A percentile compares a stretch with the other conserved stretches of the same genome.
Evolutionary conservation across 2,113 vertebrate genomes (phyloP).

Genomic region (Pterophyllum scalare): DNA sequence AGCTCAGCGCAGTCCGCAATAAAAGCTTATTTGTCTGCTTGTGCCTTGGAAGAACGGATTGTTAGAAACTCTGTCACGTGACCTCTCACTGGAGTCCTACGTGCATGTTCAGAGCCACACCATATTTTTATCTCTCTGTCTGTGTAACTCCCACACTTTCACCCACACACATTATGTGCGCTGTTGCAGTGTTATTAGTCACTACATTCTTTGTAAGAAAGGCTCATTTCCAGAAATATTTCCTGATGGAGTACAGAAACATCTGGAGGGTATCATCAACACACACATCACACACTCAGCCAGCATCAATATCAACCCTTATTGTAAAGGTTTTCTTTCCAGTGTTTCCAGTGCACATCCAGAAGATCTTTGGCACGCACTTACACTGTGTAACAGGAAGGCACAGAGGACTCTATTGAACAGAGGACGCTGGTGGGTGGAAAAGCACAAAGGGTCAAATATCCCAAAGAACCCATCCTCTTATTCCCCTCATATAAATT

Average conservation of each 20-base stretch:
- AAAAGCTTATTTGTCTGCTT: background rate
- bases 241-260: conserved; percentile 10
- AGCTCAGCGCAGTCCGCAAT: background rate
- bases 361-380: background rate
- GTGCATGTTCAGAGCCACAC: background rate
- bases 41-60: background rate
- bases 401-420: conserved; percentile 7
- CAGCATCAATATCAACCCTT: background rate
- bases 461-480: background rate
- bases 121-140: background rate
- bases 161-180: background rate
- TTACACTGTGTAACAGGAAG: conserved; percentile 20
- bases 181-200: background rate
- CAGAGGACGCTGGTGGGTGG: conserved; percentile 40
- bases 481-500: background rate
- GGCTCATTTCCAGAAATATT: conserved; percentile 11
- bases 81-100: background rate
- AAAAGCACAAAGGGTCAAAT: background rate
- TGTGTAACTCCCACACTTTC: background rate
- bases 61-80: background rate
- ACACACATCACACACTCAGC: background rate
- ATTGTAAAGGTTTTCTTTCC: background rate
- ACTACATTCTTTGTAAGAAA: background rate
- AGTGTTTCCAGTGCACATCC: background rate
- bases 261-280: conserved; percentile 20